Percentiles rank a stretch among this genome's conserved stretches.
phyloP scores from a whole-genome alignment of 2,113 vertebrate genomes.

The Anguilla japonica region DNA sequence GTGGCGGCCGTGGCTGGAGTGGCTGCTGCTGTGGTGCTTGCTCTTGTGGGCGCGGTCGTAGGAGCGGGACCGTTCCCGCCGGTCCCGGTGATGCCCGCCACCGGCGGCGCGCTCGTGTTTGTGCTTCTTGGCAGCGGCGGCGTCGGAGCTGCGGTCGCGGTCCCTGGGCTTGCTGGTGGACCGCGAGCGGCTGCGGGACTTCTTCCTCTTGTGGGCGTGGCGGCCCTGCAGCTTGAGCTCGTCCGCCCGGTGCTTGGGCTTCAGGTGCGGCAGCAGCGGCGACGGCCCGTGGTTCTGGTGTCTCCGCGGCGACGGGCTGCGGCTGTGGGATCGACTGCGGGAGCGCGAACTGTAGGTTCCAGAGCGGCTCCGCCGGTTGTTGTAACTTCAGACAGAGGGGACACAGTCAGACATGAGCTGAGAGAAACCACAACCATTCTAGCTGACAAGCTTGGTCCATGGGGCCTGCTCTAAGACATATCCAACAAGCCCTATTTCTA shows the following conservation, averaged over 20 bases:
- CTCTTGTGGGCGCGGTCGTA: slow-evolving; percentile 92
- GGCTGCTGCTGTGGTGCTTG: slow-evolving; percentile 86
- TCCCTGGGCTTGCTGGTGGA: slow-evolving; percentile 83
- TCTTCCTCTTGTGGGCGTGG: slow-evolving; percentile 93
- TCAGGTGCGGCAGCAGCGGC: slow-evolving; percentile 76
- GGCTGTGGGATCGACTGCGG: slow-evolving; percentile 88
- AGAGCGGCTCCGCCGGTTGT: slow-evolving; percentile 90
- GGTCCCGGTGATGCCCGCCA: slow-evolving; percentile 81
- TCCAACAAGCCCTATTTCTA: not conserved
- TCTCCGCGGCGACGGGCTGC: slow-evolving; percentile 86
- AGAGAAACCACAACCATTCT: no score
- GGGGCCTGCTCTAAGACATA: not conserved
- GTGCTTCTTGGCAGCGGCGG: slow-evolving; percentile 86
- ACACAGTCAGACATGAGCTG: not conserved
- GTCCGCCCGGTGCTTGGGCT: slow-evolving; percentile 82
- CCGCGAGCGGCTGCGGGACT: slow-evolving; percentile 78
- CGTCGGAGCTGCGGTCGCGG: slow-evolving; percentile 70
- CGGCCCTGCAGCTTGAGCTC: slow-evolving; percentile 82
- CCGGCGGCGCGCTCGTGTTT: slow-evolving; percentile 77
- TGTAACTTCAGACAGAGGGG: slow-evolving; percentile 75
- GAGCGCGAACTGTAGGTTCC: slow-evolving; percentile 96
- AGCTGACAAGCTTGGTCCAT: no score
- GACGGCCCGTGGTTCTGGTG: slow-evolving; percentile 84
- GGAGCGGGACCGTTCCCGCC: slow-evolving; percentile 87
- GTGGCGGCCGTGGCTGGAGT: slow-evolving; percentile 90